Conservation (phyloP, 2,113 vertebrate species). For the Oncorhynchus masou region DNA sequence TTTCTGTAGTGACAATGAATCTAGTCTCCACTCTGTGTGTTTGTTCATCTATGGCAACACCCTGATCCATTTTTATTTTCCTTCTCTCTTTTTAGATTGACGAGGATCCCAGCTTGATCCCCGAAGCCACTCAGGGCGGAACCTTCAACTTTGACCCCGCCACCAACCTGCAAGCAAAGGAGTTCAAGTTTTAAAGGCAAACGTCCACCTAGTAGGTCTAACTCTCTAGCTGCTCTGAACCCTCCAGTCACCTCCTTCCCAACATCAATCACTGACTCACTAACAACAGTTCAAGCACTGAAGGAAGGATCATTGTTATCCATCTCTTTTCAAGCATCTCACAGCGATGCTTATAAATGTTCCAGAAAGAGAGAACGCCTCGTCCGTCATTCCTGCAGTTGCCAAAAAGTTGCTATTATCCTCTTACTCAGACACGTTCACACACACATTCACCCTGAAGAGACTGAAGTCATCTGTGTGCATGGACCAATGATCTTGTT, state of each 20-base stretch:
- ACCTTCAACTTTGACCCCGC: slow-evolving; percentile 89
- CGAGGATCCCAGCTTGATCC: slow-evolving; percentile 88
- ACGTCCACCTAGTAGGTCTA: slow-evolving; percentile 64
- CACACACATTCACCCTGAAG: slow-evolving; percentile 73
- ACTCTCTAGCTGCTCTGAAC: slow-evolving; percentile 72
- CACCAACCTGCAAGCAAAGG: slow-evolving; percentile 88
- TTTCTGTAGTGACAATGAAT: no score
- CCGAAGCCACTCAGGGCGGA: slow-evolving; percentile 87
- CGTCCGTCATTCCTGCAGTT: slow-evolving; percentile 82
- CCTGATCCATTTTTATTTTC: not conserved
- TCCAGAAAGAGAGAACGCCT: slow-evolving; percentile 61
- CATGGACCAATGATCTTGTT: slow-evolving; percentile 78
- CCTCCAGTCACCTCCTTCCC: slow-evolving; percentile 68
- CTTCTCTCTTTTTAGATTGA: slow-evolving; percentile 72
- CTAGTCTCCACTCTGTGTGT: not conserved
- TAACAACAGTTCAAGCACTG: slow-evolving; percentile 19
- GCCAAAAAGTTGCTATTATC: slow-evolving; percentile 79
- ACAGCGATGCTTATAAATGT: slow-evolving; percentile 80
- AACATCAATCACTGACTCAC: slow-evolving; percentile 62
- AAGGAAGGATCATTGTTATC: slow-evolving; percentile 76
- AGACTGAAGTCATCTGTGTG: slow-evolving; percentile 83
- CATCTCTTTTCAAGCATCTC: slow-evolving; percentile 68
- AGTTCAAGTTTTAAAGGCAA: slow-evolving; percentile 85
- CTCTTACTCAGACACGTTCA: slow-evolving; percentile 63
- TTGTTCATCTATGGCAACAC: not conserved